These are phyloP conservation scores for Galeopsomyia nigrocyanea DNA, from an alignment of 2,888 invertebrate species.

Conservation along the genomic window DNA sequence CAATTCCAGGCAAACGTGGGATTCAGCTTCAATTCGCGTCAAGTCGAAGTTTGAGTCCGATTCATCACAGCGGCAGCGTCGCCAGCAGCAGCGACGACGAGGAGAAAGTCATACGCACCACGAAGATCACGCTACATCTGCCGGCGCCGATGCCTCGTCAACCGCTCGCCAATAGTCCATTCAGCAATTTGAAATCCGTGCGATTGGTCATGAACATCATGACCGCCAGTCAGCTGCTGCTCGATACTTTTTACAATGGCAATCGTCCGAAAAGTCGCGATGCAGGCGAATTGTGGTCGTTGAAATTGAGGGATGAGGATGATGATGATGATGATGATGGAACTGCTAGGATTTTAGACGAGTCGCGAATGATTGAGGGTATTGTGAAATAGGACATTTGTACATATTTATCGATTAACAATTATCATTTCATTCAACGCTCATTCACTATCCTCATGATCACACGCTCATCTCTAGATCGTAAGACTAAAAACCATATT, in stretches of 20 bases:
- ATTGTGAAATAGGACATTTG: slow-evolving; percentile 1
- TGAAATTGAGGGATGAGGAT: slow-evolving; percentile 12
- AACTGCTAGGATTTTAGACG: slow-evolving; percentile 2
- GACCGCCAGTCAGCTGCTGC: slow-evolving; percentile 1
- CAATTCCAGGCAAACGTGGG: slow-evolving; percentile 30
- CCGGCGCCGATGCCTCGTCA: slow-evolving; percentile 16
- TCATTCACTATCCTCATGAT: no score
- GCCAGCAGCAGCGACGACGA: slow-evolving; percentile 15
- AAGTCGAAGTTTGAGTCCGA: slow-evolving; percentile 32
- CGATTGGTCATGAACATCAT: slow-evolving; percentile 53
- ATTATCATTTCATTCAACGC: no score
- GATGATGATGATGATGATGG: background rate
- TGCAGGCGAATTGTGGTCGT: slow-evolving; percentile 20
- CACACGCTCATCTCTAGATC: no score
- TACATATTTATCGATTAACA: no score
- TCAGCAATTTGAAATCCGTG: slow-evolving; percentile 55
- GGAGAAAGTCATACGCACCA: slow-evolving; percentile 45
- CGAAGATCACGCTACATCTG: slow-evolving; percentile 51
- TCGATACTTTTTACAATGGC: slow-evolving; percentile 8
- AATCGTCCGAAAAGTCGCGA: background rate
- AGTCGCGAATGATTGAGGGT: slow-evolving; percentile 41
- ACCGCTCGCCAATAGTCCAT: slow-evolving; percentile 45
- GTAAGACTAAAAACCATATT: no score
- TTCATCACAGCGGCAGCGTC: slow-evolving; percentile 5
- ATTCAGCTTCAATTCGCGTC: slow-evolving; percentile 46